Conservation (phyloP, 2,888 invertebrate genomes). For the Julus scandinavius region DNA sequence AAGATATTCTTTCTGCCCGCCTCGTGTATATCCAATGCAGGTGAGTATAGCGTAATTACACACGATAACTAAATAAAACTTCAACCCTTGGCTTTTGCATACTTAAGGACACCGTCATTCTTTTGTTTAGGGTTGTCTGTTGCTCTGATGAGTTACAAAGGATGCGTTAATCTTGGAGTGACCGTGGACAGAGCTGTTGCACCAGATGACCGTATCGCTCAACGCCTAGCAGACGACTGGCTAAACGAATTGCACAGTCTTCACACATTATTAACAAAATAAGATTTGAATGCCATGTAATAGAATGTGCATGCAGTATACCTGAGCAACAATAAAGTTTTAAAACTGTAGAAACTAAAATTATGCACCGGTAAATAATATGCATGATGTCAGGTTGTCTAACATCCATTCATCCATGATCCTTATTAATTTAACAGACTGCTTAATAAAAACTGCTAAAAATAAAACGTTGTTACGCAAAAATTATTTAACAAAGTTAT, state of each 20-base stretch:
- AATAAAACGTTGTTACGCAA: too few species aligned
- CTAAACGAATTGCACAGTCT: not conserved
- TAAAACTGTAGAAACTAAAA: too few species aligned
- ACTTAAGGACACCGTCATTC: not conserved
- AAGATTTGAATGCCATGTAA: not conserved
- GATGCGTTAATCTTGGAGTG: not conserved
- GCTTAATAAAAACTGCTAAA: too few species aligned
- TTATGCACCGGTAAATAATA: too few species aligned
- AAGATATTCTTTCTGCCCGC: not conserved
- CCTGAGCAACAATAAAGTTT: not conserved
- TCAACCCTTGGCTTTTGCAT: not conserved
- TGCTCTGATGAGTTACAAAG: not conserved
- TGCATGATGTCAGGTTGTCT: too few species aligned
- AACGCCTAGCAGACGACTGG: not conserved
- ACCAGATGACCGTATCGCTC: not conserved
- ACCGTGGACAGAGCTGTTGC: constrained; percentile 31
- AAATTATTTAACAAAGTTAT: too few species aligned
- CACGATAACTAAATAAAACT: not conserved
- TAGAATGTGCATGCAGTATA: not conserved
- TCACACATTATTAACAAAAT: not conserved
- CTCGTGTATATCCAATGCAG: not conserved
- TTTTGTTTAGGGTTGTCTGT: not conserved
- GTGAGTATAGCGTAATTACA: not conserved
- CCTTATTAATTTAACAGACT: too few species aligned
- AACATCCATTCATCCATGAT: too few species aligned